A percentile compares a stretch with the other conserved stretches of the same genome.
phyloP scores from a whole-genome alignment of 1,140 invertebrate species.

The Drosophila melanica region DNA sequence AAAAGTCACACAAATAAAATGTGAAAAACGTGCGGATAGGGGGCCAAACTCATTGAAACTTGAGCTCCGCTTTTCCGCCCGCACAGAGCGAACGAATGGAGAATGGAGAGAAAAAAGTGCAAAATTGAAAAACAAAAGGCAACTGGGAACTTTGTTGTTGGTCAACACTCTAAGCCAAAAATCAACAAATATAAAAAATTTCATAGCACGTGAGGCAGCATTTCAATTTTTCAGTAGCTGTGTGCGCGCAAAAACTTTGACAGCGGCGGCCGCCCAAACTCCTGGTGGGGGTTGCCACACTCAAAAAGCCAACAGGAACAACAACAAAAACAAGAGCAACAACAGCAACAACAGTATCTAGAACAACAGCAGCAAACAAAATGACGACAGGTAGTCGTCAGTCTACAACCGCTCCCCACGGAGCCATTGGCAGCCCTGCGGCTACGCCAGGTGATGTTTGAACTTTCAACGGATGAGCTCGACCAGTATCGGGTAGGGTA shows the following conservation, averaged over 20 bases:
- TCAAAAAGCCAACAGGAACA: slow-evolving; percentile 20
- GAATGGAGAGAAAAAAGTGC: slow-evolving; percentile 47
- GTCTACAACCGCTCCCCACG: slow-evolving; percentile 43
- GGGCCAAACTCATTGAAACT: slow-evolving; percentile 50
- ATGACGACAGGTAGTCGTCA: slow-evolving; percentile 63
- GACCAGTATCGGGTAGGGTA: slow-evolving; percentile 10
- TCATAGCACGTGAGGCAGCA: slow-evolving; percentile 75
- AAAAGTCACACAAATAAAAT: slow-evolving; percentile 52
- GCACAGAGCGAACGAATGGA: not conserved
- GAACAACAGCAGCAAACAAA: slow-evolving; percentile 39
- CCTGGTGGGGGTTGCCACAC: slow-evolving; percentile 7
- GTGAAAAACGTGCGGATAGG: slow-evolving; percentile 30
- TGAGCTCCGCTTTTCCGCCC: slow-evolving; percentile 19
- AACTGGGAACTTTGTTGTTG: slow-evolving; percentile 76
- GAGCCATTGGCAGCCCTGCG: slow-evolving; percentile 66
- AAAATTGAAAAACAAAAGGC: slow-evolving; percentile 80
- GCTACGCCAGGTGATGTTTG: slow-evolving; percentile 71
- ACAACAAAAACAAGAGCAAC: slow-evolving; percentile 15
- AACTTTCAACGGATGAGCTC: slow-evolving; percentile 61
- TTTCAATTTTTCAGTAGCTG: slow-evolving; percentile 76
- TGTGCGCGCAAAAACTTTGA: slow-evolving; percentile 64
- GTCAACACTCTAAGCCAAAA: slow-evolving; percentile 83
- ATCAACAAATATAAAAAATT: slow-evolving; percentile 82
- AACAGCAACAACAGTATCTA: slow-evolving; percentile 12
- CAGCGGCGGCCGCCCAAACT: slow-evolving; percentile 14